These are phyloP conservation scores for Garra rufa DNA, from an alignment of 2,113 vertebrate species.

Conservation along the genomic window DNA sequence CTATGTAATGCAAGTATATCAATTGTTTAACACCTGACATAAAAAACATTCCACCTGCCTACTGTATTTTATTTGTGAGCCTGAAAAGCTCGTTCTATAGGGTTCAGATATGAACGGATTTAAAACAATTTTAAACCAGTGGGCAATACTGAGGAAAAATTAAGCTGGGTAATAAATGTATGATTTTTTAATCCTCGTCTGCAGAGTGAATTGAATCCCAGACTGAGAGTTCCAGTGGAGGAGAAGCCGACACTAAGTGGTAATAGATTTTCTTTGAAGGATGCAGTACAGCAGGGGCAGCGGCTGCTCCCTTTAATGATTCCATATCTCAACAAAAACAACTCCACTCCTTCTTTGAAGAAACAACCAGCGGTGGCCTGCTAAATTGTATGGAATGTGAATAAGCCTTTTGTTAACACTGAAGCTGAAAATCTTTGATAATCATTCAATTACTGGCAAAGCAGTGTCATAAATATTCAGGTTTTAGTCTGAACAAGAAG, in stretches of 20 bases:
- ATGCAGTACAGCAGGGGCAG: conserved; percentile 42
- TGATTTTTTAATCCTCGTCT: conserved; percentile 61
- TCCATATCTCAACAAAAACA: conserved; percentile 49
- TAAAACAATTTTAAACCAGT: conserved; percentile 61
- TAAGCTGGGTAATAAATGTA: conserved; percentile 52
- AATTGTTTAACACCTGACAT: background rate
- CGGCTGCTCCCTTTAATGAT: conserved; percentile 49
- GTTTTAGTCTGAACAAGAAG: conserved; percentile 24
- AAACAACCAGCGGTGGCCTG: conserved; percentile 11
- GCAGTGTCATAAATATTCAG: background rate
- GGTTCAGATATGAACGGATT: conserved; percentile 55
- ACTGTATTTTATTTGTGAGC: background rate
- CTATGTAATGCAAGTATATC: background rate
- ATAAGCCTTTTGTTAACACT: conserved; percentile 9
- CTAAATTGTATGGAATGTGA: conserved; percentile 13
- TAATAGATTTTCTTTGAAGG: conserved; percentile 57
- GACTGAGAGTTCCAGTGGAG: conserved; percentile 44
- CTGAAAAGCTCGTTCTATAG: conserved; percentile 42
- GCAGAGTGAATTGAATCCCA: conserved; percentile 56
- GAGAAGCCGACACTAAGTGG: conserved; percentile 56
- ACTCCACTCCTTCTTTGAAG: conserved; percentile 16
- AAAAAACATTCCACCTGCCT: background rate
- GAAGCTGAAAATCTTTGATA: conserved; percentile 29
- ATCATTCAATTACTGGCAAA: conserved; percentile 27
- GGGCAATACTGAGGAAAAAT: conserved; percentile 52